Evolutionary conservation across 2,888 invertebrate genomes (phyloP), one percentile per base, ranked within the genome.

Genomic region (Zelleria hepariella): DNA sequence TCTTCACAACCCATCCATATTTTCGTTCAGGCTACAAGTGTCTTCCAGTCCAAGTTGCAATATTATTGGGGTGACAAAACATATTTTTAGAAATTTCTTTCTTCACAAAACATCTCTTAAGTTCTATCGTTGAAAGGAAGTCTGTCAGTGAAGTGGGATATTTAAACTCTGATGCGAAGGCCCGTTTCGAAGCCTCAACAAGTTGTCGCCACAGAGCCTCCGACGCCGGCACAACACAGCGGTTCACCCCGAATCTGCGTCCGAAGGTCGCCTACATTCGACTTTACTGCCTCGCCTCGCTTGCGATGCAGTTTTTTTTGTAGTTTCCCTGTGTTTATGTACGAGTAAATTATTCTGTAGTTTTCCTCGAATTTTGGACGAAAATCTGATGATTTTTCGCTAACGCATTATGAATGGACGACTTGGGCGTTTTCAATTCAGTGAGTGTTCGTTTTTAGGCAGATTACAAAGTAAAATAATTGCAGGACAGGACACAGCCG

Each of bases 241-340:
- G 68, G 84, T 74, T 83, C 78, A 79, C 83, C 81, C 85, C 84
- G 84, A 83, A 84, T 73, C 71, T 75, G 67, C 69, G 62, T 63
- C 70, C 85, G 32, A 84, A 86, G 86, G 86, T 67, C 82, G 76
- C 63, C 84, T 70, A 85, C 85, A 80, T 78, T 85, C 85, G 74
- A 80, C 74, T 15, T 6, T 42, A n/a, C 32, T 15, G 32, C 32
- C 2, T 42, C 32, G 5, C 32, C 15, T n/a, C n/a, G n/a, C n/a
- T n/a, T n/a, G n/a, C n/a, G 32, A 2, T 42, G 10, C 32, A 42
- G 15, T 15, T 42, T 42, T 42, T 42, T 42, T 15, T 15, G 32
- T 42, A 15, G 15, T 42, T 42, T 42, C 32, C 32, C 15, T 42
- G 7, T 5, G 32, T 42, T 15, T 42, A 15, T 1, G 32, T 15